Evolutionary conservation across 1,140 invertebrate genomes (phyloP), one percentile per base, ranked within the genome.

Genomic region (Panonychus citri): DNA sequence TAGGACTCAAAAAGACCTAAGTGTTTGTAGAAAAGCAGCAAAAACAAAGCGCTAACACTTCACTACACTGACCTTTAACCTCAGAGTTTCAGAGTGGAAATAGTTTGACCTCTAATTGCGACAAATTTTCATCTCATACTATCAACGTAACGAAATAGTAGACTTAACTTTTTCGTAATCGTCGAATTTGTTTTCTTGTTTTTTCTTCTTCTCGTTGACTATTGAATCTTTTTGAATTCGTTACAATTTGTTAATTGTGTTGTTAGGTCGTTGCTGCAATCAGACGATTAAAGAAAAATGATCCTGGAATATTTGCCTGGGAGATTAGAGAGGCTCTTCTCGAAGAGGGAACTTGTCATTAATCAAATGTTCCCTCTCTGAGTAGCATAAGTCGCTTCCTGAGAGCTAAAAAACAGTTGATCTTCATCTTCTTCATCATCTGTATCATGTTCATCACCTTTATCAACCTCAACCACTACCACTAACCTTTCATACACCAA

Each of bases 281-380:
- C 64, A 83, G 88, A 60, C 81, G 91, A 61, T 74, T 96, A 55
- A 97, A 97, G 67, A 79, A 85, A 40, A 90, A 93, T 64, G 91
- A 96, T 69, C 91, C 91, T 0, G 90, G 91, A 8, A 85, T 87
- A 57, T 86, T 86, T 64, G 83, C 84, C 19, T 86, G 82, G 83
- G 86, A 91, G 70, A 97, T 98, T 60, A 74, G 91, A 1, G 91
- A 97, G 67, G 74, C 85, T 58, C 73, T 91, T 59, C 73, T 87
- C 34, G 80, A 80, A 40, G 87, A 93, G 66, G 81, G 83, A 0
- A 78, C 93, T 37, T 93, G 88, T 67, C 87, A 91, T 74, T 90
- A 90, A 67, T 89, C 83, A 71, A 93, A 90, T 68, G 87, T 93
- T 15, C 89, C 89, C 5, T 89, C 85, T 3, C 87, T 93, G 1